Percentiles rank a stretch among this genome's conserved stretches.
These are phyloP conservation scores for Indicator indicator DNA, from an alignment of 2,113 vertebrate genomes.

Conservation along the genomic window DNA sequence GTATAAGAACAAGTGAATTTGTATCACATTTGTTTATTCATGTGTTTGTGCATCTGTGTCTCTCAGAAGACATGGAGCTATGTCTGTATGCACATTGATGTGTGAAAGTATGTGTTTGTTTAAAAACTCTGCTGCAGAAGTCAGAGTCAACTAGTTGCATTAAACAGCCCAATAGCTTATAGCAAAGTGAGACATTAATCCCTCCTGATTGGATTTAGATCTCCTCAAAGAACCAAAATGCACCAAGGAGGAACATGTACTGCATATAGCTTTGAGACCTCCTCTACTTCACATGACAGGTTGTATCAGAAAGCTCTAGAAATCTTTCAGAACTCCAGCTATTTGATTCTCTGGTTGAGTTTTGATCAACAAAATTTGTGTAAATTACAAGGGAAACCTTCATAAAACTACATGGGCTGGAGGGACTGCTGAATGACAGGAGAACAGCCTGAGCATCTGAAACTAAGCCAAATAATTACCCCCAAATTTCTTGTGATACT, in stretches of 20 bases:
- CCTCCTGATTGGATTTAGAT: background rate
- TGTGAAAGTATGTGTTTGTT: background rate
- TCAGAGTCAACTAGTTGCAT: background rate
- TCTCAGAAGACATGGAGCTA: background rate
- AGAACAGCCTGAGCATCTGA: background rate
- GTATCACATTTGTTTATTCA: background rate
- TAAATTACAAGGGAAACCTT: background rate
- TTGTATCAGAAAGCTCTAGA: background rate
- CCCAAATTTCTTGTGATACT: background rate
- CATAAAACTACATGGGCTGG: too few species aligned
- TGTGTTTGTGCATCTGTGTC: fast-evolving
- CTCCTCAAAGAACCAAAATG: background rate
- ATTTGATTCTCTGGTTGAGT: background rate
- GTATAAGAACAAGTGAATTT: background rate
- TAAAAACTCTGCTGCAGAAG: background rate
- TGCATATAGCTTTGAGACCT: background rate
- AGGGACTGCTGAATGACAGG: background rate
- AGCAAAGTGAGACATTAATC: background rate
- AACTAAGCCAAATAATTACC: background rate
- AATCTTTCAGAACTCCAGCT: background rate
- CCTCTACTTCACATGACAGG: background rate
- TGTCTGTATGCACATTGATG: background rate
- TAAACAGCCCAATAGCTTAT: background rate
- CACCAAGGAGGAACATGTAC: background rate
- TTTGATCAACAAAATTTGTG: background rate